phyloP scores from a whole-genome alignment of 2,888 invertebrate species.

The Agrotis segetum region DNA sequence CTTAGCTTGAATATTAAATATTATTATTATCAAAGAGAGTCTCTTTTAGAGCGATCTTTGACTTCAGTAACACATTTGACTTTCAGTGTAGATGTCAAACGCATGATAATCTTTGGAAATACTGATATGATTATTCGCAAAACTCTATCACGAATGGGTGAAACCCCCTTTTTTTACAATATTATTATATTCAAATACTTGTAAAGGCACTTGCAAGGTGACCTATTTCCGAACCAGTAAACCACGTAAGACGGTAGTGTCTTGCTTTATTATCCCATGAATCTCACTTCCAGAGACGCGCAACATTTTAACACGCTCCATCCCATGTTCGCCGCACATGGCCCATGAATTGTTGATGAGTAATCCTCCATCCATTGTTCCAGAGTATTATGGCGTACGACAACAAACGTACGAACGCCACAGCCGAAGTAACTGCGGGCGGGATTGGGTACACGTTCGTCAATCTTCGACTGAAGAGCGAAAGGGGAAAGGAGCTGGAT shows the following conservation, averaged over 20 bases:
- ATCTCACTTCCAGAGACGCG: slow-evolving; percentile 31
- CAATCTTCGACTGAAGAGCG: slow-evolving; percentile 71
- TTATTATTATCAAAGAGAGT: too few species aligned
- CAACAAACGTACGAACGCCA: slow-evolving; percentile 67
- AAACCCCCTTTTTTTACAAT: background rate
- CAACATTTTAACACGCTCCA: slow-evolving; percentile 38
- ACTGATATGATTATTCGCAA: too few species aligned
- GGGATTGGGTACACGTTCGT: slow-evolving; percentile 73
- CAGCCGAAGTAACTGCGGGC: slow-evolving; percentile 70
- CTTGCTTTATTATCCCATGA: slow-evolving; percentile 48
- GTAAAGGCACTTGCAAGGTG: background rate
- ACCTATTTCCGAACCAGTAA: slow-evolving; percentile 13
- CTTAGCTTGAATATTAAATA: too few species aligned
- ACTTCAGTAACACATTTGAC: too few species aligned
- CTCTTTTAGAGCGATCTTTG: too few species aligned
- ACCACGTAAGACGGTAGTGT: slow-evolving; percentile 21
- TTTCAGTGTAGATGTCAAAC: too few species aligned
- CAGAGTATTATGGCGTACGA: slow-evolving; percentile 74
- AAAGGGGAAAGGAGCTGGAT: slow-evolving; percentile 68
- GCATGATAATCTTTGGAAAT: too few species aligned
- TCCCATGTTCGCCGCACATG: slow-evolving; percentile 23
- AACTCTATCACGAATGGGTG: too few species aligned
- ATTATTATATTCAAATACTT: background rate
- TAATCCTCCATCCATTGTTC: slow-evolving; percentile 56
- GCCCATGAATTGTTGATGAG: slow-evolving; percentile 55